Evolutionary conservation across 2,888 invertebrate genomes (phyloP), one percentile per base, ranked within the genome.

Genomic region (Lycophotia porphyrea): DNA sequence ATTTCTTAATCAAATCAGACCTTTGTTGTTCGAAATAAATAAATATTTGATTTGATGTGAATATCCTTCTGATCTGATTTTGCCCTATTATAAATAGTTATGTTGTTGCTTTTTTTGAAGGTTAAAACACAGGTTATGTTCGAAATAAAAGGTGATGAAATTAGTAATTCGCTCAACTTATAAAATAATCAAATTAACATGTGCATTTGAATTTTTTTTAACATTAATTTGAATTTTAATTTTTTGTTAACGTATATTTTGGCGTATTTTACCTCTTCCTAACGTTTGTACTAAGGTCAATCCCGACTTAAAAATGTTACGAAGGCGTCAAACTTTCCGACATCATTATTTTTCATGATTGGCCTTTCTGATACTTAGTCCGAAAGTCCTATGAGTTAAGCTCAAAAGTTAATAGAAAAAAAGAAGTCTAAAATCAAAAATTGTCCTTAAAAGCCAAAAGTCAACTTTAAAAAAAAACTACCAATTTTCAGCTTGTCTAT

Each of bases 121-220:
- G 68, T 39, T 18, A 31, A 21, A 18, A 36, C 27, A 63, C 24
- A 44, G 18, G 7, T 49, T 34, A 15, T 24, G 13, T 75, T 52
- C 34, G n/a, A 49, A 74, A 74, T 42, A 60, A 15, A 52, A 47
- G 5, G 9, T 52, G 11, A 44, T 31, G 52, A 63, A 75, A 74
- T 63, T 61, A 27, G 34, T 52, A 44, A 44, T 52, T 3, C 1
- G 42, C 31, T 18, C 27, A 47, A 11, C 15, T 24, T 47, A 5
- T 18, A 21, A 34, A 42, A 36, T 21, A 18, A 31, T 71, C 21
- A 31, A 69, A 49, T 49, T 21, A 61, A 49, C 5, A 42, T 47
- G 24, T 27, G n/a, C 31, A 74, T 49, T 74, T 61, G 31, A 49
- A 31, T 74, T 7, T 15, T 11, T 21, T 5, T 39, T 1, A 18